phyloP scores from a whole-genome alignment of 2,113 vertebrate genomes.

The Odocoileus virginianus region DNA sequence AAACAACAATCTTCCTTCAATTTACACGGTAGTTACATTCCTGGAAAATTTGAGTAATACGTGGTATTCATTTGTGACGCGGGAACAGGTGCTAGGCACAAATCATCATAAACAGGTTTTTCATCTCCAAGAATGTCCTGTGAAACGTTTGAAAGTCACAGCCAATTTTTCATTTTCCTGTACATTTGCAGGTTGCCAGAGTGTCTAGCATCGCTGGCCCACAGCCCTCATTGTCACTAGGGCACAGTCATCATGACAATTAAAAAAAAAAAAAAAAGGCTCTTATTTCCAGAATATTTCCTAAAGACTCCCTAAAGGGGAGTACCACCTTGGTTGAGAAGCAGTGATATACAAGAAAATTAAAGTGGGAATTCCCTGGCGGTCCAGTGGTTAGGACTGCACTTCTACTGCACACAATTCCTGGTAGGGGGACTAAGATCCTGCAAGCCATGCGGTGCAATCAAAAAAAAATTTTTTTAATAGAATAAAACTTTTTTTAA shows the following conservation, averaged over 20 bases:
- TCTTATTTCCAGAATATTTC: background rate
- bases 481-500: background rate
- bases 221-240: background rate
- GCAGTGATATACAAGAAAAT: background rate
- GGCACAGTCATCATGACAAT: background rate
- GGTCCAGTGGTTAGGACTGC: background rate
- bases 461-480: background rate
- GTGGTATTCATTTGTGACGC: background rate
- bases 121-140: background rate
- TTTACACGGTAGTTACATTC: constrained; percentile 37
- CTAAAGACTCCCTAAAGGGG: background rate
- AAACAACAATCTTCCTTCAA: constrained; percentile 32
- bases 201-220: background rate
- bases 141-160: background rate
- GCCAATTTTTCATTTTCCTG: background rate
- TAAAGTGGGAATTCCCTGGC: background rate
- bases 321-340: background rate
- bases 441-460: background rate
- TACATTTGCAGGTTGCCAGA: background rate
- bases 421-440: background rate
- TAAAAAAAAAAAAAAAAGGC: background rate
- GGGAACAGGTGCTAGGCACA: background rate
- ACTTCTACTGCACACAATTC: background rate
- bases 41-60: constrained; percentile 35
- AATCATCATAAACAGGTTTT: constrained; percentile 5